Conservation (phyloP, 2,797 vertebrate genomes). For the Centroberyx gerrardi region DNA sequence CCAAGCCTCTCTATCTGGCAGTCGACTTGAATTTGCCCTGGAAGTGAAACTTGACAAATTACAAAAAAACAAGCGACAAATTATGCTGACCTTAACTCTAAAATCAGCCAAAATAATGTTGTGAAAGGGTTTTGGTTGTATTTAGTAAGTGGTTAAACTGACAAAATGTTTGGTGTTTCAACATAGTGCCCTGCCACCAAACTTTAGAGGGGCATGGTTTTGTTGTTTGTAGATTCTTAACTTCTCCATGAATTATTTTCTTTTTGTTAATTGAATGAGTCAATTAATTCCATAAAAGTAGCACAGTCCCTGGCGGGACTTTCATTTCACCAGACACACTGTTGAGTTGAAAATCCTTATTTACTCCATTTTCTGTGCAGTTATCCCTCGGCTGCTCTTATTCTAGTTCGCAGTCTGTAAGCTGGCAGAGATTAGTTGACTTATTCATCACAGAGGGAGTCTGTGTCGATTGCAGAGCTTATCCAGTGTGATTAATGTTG, state of each 20-base stretch:
- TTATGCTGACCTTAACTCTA: neutral
- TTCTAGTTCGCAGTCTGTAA: conserved; percentile 72
- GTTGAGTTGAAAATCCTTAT: conserved; percentile 74
- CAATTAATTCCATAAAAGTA: conserved; percentile 72
- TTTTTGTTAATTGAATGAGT: conserved; percentile 58
- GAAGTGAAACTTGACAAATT: too few species aligned
- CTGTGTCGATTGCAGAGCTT: conserved; percentile 79
- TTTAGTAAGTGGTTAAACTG: conserved; percentile 40
- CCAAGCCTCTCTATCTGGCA: neutral
- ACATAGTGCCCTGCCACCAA: conserved; percentile 38
- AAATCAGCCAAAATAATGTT: neutral
- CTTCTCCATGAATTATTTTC: conserved; percentile 57
- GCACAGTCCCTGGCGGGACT: conserved; percentile 58
- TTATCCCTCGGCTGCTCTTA: conserved; percentile 77
- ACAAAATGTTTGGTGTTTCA: conserved; percentile 38
- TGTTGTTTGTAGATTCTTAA: conserved; percentile 43
- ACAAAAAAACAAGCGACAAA: too few species aligned
- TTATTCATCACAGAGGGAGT: conserved; percentile 80
- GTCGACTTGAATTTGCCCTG: neutral
- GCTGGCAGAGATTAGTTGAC: conserved; percentile 80
- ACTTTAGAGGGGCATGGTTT: conserved; percentile 46
- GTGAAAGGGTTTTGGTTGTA: conserved; percentile 1
- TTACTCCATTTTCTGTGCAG: conserved; percentile 69
- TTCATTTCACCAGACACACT: conserved; percentile 63
- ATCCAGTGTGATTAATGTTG: conserved; percentile 81